Conservation (phyloP, 2,888 invertebrate species). For the Cremastinae sp. region DNA sequence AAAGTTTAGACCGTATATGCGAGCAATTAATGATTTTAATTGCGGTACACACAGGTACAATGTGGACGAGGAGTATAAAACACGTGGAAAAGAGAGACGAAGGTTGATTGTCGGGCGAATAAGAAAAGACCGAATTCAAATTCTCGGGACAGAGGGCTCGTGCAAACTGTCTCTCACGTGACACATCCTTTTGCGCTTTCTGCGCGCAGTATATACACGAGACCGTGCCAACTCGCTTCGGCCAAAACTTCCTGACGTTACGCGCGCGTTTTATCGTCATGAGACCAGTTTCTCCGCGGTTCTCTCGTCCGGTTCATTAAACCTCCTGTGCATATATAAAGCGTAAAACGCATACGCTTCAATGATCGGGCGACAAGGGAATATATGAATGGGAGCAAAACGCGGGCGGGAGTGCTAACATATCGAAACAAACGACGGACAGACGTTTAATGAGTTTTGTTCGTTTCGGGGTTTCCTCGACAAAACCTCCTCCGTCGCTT, state of each 20-base stretch:
- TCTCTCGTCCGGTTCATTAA: slow-evolving; percentile 59
- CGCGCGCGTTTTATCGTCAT: slow-evolving; percentile 33
- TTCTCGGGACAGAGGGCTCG: slow-evolving; percentile 25
- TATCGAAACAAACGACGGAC: slow-evolving; percentile 78
- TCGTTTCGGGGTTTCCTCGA: slow-evolving; percentile 34
- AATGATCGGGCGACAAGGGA: slow-evolving; percentile 48
- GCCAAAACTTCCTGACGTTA: slow-evolving; percentile 52
- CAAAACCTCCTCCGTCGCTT: neutral
- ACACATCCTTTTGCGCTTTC: slow-evolving; percentile 41
- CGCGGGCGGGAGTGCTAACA: slow-evolving; percentile 53
- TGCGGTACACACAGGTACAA: slow-evolving; percentile 36
- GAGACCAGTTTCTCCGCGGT: slow-evolving; percentile 13
- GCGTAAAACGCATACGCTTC: slow-evolving; percentile 58
- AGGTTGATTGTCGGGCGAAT: neutral
- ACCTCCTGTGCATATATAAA: slow-evolving; percentile 41
- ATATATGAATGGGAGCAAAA: neutral
- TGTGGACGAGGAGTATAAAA: neutral
- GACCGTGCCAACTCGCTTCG: slow-evolving; percentile 52
- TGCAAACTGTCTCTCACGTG: slow-evolving; percentile 38
- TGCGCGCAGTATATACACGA: neutral
- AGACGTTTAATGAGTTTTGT: slow-evolving; percentile 79
- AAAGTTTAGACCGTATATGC: slow-evolving; percentile 39
- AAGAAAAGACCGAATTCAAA: slow-evolving; percentile 12
- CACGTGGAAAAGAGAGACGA: neutral
- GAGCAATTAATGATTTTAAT: slow-evolving; percentile 55